Percentiles rank a stretch among this genome's conserved stretches.
Evolutionary conservation across 92 coral and sea anemone genomes (phyloP).

Genomic region (Nematostella vectensis): DNA sequence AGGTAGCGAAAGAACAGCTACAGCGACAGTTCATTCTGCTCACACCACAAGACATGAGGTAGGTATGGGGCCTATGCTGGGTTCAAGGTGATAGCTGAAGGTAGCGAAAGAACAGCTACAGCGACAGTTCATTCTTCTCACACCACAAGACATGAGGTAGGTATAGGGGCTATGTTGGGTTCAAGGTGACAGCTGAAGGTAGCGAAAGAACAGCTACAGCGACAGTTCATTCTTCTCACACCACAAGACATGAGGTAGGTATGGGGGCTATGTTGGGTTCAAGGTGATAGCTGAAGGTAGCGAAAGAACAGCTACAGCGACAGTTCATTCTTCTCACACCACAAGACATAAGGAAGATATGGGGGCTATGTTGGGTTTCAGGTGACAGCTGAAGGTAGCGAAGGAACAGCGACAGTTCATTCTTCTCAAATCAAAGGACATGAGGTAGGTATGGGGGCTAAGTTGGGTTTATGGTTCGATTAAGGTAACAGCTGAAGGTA

Average conservation of each 20-base stretch:
- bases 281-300: constrained; percentile 80
- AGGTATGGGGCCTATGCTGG: too few relatives aligned
- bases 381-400: too few relatives aligned
- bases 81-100: too few relatives aligned
- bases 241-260: background rate
- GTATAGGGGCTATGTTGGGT: too few relatives aligned
- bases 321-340: constrained; percentile 32
- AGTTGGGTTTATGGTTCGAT: too few relatives aligned
- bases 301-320: constrained; percentile 70
- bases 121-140: constrained; percentile 41
- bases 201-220: constrained; percentile 70
- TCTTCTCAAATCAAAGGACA: constrained; percentile 81
- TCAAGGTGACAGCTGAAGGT: too few relatives aligned
- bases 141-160: background rate
- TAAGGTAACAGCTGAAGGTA: too few relatives aligned
- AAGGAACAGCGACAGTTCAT: too few relatives aligned
- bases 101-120: constrained; percentile 80
- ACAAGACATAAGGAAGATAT: background rate
- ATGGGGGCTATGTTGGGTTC: too few relatives aligned
- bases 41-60: background rate
- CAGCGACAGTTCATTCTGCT: constrained; percentile 50
- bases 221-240: constrained; percentile 41
- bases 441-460: constrained; percentile 77
- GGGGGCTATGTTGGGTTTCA: too few relatives aligned
- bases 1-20: constrained; percentile 78